Evolutionary conservation across 53 echinoderm and acorn worm species (phyloP), one percentile per base, ranked within the genome.

Genomic region (Paracentrotus lividus): DNA sequence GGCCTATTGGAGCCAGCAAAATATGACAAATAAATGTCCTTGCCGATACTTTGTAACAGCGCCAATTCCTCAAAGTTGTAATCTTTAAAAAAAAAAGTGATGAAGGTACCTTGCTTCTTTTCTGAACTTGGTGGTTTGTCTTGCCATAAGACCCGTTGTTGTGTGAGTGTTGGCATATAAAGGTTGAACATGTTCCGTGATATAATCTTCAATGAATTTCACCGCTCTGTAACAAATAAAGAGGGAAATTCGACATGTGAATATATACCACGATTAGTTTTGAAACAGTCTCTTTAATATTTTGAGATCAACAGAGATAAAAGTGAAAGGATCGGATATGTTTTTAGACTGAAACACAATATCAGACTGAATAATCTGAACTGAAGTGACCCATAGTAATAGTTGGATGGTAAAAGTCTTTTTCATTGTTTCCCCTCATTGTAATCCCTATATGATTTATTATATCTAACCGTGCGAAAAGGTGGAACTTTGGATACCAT

Each of bases 91-190:
- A n/a, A n/a, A n/a, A n/a, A n/a, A 57, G 21, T 15, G 31, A 64
- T 31, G 64, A 10, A 10, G 31, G 88, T 93, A 98, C 98, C 98
- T 97, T 8, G 99, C 95, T 77, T 99, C 99, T 53, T 96, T 75
- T 9, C 99, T 93, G 34, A 96, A 97, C 65, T 93, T 91, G 23
- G 97, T 96, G 6, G 99, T 99, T 84, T 99, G 99, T 38, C 93
- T 94, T 1, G 99, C 94, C 86, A 95, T 97, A 23, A 99, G 89
- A 24, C 94, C 95, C 14, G 97, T 99, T 15, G 95, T 96, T 0
- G 99, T 99, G 77, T 99, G 99, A 24, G 99, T 99, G 86, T 99
- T 99, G 9, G 97, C 99, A 77, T 99, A 99, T 68, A 95, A 68
- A 4, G 97, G 97, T 49, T 94, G 90, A 5, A 99, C 99, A 60